Evolutionary conservation across 2,113 vertebrate species (phyloP), one percentile per base, ranked within the genome.

Genomic region (Aepyceros melampus): DNA sequence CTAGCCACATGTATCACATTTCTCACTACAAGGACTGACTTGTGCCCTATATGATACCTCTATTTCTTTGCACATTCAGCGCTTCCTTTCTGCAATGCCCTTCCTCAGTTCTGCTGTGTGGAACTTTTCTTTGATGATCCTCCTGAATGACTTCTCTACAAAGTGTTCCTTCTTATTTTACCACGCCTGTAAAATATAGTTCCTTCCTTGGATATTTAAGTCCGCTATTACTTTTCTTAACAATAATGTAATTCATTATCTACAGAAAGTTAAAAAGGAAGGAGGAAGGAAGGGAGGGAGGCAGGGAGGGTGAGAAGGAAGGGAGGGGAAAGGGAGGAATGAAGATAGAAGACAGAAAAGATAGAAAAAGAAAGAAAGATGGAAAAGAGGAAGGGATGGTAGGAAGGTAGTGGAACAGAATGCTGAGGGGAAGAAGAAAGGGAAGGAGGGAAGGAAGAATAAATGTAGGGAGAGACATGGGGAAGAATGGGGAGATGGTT

Each of bases 121-220:
- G 82, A 81, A 29, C 49, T 76, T 87, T 74, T 78, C 49, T 47
- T 45, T 82, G 79, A 89, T 2, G 7, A 53, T 43, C 1, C 2
- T 3, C 40, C 91, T 33, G 17, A 83, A 45, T 58, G 47, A 36
- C 11, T 87, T 97, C 74, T 84, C 74, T 87, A 33, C 5, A 51
- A 82, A 62, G 45, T 21, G 51, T 45, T 93, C 51, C 85, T 95
- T 92, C 79, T 56, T 89, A 79, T 58, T 87, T 64, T 85, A 31
- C 67, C 51, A 8, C 2, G 19, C 31, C 33, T 62, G 14, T 49
- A 71, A 87, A 43, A 13, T 19, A 49, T 4, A 25, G 15, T 51
- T 60, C 19, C 76, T 89, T 51, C 78, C 58, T 92, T 60, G 87
- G 31, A 85, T 31, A 78, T 23, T 85, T 89, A 90, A 87, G 36